Evolutionary conservation across 2,888 invertebrate species (phyloP).

Genomic region (Cylindroiulus punctatus): DNA sequence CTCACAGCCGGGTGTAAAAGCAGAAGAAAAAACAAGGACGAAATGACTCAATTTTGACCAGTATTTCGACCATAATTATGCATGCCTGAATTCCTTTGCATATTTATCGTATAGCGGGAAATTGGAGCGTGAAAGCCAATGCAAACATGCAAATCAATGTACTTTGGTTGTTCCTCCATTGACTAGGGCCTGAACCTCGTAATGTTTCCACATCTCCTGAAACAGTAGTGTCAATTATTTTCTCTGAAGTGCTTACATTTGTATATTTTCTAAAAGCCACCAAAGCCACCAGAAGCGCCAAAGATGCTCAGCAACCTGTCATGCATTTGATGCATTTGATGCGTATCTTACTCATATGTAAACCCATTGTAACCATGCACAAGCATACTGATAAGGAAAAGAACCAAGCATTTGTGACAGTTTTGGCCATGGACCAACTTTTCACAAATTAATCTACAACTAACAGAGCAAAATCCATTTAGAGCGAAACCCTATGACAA

Average conservation of each 20-base stretch:
- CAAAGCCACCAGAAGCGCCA: too few species aligned
- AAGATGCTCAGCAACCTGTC: too few species aligned
- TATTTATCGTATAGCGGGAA: not conserved
- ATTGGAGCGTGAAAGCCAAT: not conserved
- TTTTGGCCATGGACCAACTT: too few species aligned
- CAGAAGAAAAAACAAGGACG: not conserved
- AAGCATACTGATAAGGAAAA: not conserved
- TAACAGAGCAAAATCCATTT: too few species aligned
- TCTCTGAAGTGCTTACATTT: not conserved
- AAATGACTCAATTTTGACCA: not conserved
- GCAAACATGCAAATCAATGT: not conserved
- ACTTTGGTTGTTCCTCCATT: not conserved
- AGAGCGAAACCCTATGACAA: too few species aligned
- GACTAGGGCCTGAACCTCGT: not conserved
- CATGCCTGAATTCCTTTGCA: not conserved
- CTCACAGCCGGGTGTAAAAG: not conserved
- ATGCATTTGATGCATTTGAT: too few species aligned
- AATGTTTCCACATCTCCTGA: constrained; percentile 5
- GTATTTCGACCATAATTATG: not conserved
- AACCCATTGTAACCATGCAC: not conserved
- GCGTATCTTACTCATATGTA: too few species aligned
- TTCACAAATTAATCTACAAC: too few species aligned
- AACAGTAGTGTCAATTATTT: not conserved
- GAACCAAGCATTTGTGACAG: not conserved
- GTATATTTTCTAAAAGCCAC: too few species aligned